Conservation (phyloP, 2,113 vertebrate species). For the Oostethus manadensis region DNA sequence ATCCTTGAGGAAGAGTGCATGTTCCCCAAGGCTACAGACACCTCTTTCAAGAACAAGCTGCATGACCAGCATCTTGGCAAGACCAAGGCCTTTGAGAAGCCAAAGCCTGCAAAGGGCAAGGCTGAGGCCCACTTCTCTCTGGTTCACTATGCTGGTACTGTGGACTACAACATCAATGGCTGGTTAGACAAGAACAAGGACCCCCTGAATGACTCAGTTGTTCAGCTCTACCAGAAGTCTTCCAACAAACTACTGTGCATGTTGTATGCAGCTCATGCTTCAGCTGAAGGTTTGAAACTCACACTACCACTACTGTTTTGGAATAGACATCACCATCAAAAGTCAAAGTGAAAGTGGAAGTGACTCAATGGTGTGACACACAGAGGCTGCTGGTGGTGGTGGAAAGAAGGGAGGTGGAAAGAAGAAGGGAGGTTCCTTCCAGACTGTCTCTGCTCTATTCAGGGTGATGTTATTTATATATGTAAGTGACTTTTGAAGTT, state of each 20-base stretch:
- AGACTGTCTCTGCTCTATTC: constrained; percentile 62
- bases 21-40: constrained; percentile 61
- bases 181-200: constrained; percentile 95
- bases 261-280: constrained; percentile 37
- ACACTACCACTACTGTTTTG: neutral
- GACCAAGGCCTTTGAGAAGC: constrained; percentile 83
- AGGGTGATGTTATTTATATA: constrained; percentile 31
- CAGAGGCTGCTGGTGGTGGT: constrained; percentile 29
- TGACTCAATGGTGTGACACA: constrained; percentile 3
- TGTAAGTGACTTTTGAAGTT: neutral
- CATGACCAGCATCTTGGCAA: constrained; percentile 87
- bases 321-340: neutral
- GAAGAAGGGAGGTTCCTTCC: constrained; percentile 61
- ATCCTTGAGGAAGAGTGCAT: constrained; percentile 75
- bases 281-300: constrained; percentile 26
- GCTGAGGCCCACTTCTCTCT: constrained; percentile 83
- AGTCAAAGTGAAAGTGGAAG: neutral
- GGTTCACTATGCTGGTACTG: constrained; percentile 82
- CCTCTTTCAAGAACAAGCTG: constrained; percentile 87
- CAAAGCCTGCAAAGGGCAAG: constrained; percentile 82
- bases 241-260: constrained; percentile 40
- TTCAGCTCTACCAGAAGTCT: constrained; percentile 72
- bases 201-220: constrained; percentile 86
- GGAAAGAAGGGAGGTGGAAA: constrained; percentile 61
- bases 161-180: constrained; percentile 85